Conservation (phyloP, 1,140 invertebrate genomes). For the Heterodera schachtii region DNA sequence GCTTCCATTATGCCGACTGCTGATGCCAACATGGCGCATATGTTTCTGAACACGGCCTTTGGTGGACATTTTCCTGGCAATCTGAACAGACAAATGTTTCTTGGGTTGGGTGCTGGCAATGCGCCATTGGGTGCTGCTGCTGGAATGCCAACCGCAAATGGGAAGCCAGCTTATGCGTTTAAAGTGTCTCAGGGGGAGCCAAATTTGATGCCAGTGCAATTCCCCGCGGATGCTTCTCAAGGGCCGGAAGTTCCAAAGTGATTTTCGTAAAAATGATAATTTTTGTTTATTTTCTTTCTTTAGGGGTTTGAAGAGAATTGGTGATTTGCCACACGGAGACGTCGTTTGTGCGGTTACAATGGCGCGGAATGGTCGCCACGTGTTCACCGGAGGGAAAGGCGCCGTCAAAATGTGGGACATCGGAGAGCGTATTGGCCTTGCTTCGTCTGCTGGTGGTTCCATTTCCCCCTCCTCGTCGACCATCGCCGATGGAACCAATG, state of each 20-base stretch:
- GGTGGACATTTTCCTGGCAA: slow-evolving; percentile 25
- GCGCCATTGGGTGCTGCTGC: slow-evolving; percentile 8
- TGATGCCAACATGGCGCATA: slow-evolving; percentile 11
- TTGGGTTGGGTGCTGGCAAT: slow-evolving; percentile 3
- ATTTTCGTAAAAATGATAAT: slow-evolving; percentile 11
- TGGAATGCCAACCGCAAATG: slow-evolving; percentile 34
- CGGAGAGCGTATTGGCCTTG: slow-evolving; percentile 19
- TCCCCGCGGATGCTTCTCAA: slow-evolving; percentile 89
- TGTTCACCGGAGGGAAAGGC: slow-evolving; percentile 97
- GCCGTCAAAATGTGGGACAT: slow-evolving; percentile 85
- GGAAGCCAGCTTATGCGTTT: slow-evolving; percentile 79
- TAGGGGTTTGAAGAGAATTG: slow-evolving; percentile 72
- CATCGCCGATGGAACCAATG: slow-evolving; percentile 6
- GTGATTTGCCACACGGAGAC: slow-evolving; percentile 89
- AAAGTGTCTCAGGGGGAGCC: slow-evolving; percentile 76
- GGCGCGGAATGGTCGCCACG: slow-evolving; percentile 79
- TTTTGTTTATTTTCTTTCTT: background rate
- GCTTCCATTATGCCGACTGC: slow-evolving; percentile 25
- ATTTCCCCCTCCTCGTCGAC: slow-evolving; percentile 12
- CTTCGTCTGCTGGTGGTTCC: background rate
- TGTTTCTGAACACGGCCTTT: slow-evolving; percentile 26
- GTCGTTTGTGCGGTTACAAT: slow-evolving; percentile 87
- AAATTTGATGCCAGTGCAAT: slow-evolving; percentile 85
- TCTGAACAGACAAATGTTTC: slow-evolving; percentile 33
- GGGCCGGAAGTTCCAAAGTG: slow-evolving; percentile 88